Base-by-base conservation (phyloP, 2,113 vertebrate genomes). In the Pteropus alecto region DNA sequence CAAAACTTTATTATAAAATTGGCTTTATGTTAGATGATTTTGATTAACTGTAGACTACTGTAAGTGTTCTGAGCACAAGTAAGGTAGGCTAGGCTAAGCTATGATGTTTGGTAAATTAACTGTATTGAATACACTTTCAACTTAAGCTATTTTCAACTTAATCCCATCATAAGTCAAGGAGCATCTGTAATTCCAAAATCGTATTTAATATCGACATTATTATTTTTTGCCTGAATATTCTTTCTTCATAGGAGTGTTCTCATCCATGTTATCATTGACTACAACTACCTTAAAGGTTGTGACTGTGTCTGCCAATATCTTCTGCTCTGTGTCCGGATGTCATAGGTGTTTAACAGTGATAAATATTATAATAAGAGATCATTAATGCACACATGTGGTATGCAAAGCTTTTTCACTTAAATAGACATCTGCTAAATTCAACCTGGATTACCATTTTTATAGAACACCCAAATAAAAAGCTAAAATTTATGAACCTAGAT, bases 401-500 rank as follows among this genome's bases (percentile, higher is more conserved):
- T 43, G 14, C 21, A 84, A 13, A 94, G 4, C 0, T 85, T 87
- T 79, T 87, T 38, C 63, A 65, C 70, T 68, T 78, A 94, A 76
- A 85, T 54, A 46, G 33, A 63, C 2, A 95, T 71, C 65, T 94
- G 56, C 81, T 48, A 83, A 94, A 85, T 79, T 92, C 70, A 81
- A 92, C 15, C 67, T 74, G 85, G 35, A 86, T 85, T 58, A n/a
- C 35, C 14, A 78, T 70, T 96, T 96, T 93, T 95, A 94, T 83
- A 60, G 41, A 68, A 48, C 1, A 58, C n/a, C 41, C n/a, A 85
- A 90, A 60, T 21, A 93, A 95, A 79, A 86, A 88, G 46, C n/a
- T 87, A 58, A 95, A 94, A 77, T 93, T 89, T 95, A 95, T 93
- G 43, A 97, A 86, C 18, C 38, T 93, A 33, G 33, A 90, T 84